Conservation (phyloP, 2,113 vertebrate species). For the Pseudorasbora parva region DNA sequence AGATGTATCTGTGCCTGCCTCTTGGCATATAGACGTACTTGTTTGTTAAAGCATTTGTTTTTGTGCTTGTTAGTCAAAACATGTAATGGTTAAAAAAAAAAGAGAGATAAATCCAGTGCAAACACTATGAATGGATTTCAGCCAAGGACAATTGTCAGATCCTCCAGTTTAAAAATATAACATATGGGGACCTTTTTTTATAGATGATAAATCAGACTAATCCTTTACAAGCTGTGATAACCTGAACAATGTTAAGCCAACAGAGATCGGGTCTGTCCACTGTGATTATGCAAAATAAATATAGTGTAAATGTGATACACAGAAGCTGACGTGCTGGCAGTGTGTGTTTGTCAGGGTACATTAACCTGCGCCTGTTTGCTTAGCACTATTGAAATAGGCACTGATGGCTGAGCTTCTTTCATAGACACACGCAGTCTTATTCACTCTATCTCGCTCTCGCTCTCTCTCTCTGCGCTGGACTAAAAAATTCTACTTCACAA, state of each 20-base stretch:
- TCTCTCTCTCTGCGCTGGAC: background rate
- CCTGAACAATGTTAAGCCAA: background rate
- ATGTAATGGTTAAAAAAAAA: slow-evolving; percentile 17
- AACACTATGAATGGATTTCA: slow-evolving; percentile 19
- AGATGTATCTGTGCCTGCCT: background rate
- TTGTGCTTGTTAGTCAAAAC: slow-evolving; percentile 27
- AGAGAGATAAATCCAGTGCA: slow-evolving; percentile 16
- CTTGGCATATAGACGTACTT: background rate
- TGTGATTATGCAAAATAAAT: slow-evolving; percentile 77
- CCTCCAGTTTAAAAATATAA: background rate
- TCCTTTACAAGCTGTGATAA: slow-evolving; percentile 11
- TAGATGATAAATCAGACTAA: slow-evolving; percentile 29
- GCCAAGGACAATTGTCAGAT: slow-evolving; percentile 19
- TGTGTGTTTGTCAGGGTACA: slow-evolving; percentile 76
- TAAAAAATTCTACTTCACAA: background rate
- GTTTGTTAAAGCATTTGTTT: slow-evolving; percentile 34
- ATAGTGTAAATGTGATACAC: slow-evolving; percentile 68
- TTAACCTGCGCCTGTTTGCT: slow-evolving; percentile 78
- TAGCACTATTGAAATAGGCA: slow-evolving; percentile 47
- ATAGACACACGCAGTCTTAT: slow-evolving; percentile 11
- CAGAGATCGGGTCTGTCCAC: slow-evolving; percentile 58
- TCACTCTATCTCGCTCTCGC: background rate
- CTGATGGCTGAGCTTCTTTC: slow-evolving; percentile 37
- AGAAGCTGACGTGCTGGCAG: slow-evolving; percentile 64
- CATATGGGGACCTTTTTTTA: background rate